phyloP scores from a whole-genome alignment of 2,113 vertebrate species.

The Pithys albifrons region DNA sequence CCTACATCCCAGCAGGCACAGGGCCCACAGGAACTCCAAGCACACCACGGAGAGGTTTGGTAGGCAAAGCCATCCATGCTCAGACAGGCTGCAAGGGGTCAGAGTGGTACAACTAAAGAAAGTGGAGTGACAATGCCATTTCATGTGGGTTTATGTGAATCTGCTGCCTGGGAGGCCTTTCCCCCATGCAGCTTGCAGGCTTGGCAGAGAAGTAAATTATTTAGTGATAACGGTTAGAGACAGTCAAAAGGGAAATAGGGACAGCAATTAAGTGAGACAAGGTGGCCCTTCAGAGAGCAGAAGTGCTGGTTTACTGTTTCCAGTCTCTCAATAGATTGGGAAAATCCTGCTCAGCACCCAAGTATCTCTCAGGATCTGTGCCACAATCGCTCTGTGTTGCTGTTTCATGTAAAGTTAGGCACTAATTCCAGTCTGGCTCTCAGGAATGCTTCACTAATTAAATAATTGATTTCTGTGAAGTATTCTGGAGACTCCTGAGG shows the following conservation, averaged over 20 bases:
- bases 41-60: accelerated
- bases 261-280: neutral
- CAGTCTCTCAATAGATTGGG: neutral
- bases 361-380: neutral
- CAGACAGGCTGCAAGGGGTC: neutral
- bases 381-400: neutral
- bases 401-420: neutral
- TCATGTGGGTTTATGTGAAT: neutral
- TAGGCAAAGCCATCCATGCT: neutral
- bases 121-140: neutral
- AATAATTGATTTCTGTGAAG: neutral
- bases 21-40: neutral
- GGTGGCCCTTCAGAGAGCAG: neutral
- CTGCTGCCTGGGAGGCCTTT: neutral
- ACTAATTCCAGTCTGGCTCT: neutral
- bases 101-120: neutral
- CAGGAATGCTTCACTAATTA: neutral
- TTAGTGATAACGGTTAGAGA: neutral
- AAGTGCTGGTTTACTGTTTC: neutral
- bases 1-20: accelerated
- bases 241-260: neutral
- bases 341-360: neutral
- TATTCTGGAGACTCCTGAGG: neutral
- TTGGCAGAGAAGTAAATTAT: neutral
- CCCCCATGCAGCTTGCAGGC: neutral